A percentile compares a stretch with the other conserved stretches of the same genome.
Evolutionary conservation across 1,140 invertebrate genomes (phyloP).

Genomic region (Monomorium pharaonis): DNA sequence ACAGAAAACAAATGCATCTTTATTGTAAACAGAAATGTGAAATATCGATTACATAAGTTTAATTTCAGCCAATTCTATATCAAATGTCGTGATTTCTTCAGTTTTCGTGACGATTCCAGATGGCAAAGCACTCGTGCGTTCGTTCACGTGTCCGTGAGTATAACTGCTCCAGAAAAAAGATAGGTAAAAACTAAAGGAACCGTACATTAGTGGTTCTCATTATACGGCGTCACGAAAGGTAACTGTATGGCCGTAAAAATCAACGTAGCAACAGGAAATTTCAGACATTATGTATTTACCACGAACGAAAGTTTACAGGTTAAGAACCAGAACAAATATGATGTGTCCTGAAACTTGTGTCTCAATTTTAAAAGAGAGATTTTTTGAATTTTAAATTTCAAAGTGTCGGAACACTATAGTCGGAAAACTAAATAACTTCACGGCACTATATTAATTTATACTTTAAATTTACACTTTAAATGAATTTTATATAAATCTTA

Average conservation of each 20-base stretch:
- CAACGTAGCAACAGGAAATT: constrained; percentile 20
- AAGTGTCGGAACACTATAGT: background rate
- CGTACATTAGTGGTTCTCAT: constrained; percentile 15
- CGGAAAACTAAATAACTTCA: background rate
- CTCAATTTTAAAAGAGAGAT: background rate
- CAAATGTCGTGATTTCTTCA: constrained; percentile 32
- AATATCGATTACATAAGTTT: constrained; percentile 27
- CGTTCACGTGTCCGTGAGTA: background rate
- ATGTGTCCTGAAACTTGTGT: background rate
- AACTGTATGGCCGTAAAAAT: background rate
- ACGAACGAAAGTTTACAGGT: background rate
- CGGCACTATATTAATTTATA: background rate
- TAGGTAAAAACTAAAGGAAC: background rate
- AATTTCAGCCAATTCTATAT: constrained; percentile 23
- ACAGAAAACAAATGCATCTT: background rate
- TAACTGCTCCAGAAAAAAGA: constrained; percentile 6
- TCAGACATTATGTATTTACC: background rate
- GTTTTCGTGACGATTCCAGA: constrained; percentile 33
- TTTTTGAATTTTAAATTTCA: background rate
- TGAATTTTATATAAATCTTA: background rate
- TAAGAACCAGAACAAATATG: background rate
- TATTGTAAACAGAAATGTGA: background rate
- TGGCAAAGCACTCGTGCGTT: constrained; percentile 20
- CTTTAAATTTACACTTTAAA: too few species aligned
- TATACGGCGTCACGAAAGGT: constrained; percentile 24